These are phyloP conservation scores for Lota lota DNA, from an alignment of 2,113 vertebrate species.

Conservation along the genomic window DNA sequence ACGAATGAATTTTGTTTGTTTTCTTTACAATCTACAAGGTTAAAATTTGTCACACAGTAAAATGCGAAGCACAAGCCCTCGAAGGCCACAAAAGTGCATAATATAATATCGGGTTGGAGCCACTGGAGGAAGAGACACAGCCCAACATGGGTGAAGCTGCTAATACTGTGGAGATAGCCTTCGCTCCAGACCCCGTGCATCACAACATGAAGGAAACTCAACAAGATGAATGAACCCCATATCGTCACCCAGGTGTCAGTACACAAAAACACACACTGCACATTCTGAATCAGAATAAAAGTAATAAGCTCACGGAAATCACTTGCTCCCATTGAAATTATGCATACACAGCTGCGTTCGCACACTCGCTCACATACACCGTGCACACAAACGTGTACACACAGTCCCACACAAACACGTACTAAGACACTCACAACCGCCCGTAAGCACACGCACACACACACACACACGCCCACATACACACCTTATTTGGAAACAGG, in stretches of 20 bases:
- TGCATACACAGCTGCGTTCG: constrained; percentile 25
- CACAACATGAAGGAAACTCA: constrained; percentile 39
- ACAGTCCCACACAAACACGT: constrained; percentile 2
- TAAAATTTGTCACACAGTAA: constrained; percentile 56
- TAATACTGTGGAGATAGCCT: not conserved
- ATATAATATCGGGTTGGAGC: constrained; percentile 72
- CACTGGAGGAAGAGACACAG: constrained; percentile 60
- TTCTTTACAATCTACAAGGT: constrained; percentile 65
- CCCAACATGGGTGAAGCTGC: constrained; percentile 8
- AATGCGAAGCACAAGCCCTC: constrained; percentile 67
- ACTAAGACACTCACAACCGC: not conserved
- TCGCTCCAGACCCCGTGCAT: constrained; percentile 19
- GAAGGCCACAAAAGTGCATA: constrained; percentile 86
- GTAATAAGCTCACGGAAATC: too few species aligned
- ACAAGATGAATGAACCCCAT: too few species aligned
- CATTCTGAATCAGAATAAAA: too few species aligned
- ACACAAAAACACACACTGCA: too few species aligned
- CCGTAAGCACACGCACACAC: constrained; percentile 4
- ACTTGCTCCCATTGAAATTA: too few species aligned
- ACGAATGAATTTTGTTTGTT: constrained; percentile 35
- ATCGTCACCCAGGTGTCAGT: too few species aligned
- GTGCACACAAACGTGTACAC: constrained; percentile 1
- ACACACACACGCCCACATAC: constrained; percentile 2
- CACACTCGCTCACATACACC: constrained; percentile 1
- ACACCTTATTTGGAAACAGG: too few species aligned